Evolutionary conservation across 1,140 invertebrate species (phyloP), one percentile per base, ranked within the genome.

Genomic region (Aleiodes sp.): DNA sequence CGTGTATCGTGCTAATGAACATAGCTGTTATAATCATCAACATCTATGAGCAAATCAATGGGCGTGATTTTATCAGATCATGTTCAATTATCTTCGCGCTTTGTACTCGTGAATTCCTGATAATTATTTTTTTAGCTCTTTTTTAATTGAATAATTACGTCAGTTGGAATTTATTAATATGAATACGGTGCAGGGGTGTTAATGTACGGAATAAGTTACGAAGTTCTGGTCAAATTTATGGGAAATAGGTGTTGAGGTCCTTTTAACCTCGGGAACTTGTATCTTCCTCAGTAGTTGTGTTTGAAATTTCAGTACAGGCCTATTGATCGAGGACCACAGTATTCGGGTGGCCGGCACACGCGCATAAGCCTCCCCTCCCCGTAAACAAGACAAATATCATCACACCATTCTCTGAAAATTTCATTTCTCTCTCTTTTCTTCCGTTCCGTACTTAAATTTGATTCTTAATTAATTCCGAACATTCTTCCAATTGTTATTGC

Each of bases 341-440:
- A 84, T 78, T 84, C 82, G 72, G 74, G 76, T 79, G 76, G 75
- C 77, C 66, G 81, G 84, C 84, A 85, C 84, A 85, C 83, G 84
- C 83, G 83, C 84, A 85, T 84, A 84, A 82, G 82, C 83, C 80
- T 80, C 70, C 9, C 9, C 9, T 33, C 78, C 75, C 73, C 81
- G 77, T 82, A 84, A 85, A 84, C 84, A 82, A 84, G 82, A 85
- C 84, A 82, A 85, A 85, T 84, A 84, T 84, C 82, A 84, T 82
- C 80, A 77, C 79, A 70, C 75, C 77, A 78, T 76, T 78, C 79
- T n/a, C 78, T 81, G 78, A 74, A 84, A 85, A 84, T 82, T 79
- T 76, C 74, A 77, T 76, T 77, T 16, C 61, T 26, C 29, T 60
- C 31, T 33, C 14, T 43, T 4, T 61, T 76, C 72, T 73, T 70